These are phyloP conservation scores for Cavia aperea DNA, from an alignment of 2,113 vertebrate genomes.

Conservation along the genomic window DNA sequence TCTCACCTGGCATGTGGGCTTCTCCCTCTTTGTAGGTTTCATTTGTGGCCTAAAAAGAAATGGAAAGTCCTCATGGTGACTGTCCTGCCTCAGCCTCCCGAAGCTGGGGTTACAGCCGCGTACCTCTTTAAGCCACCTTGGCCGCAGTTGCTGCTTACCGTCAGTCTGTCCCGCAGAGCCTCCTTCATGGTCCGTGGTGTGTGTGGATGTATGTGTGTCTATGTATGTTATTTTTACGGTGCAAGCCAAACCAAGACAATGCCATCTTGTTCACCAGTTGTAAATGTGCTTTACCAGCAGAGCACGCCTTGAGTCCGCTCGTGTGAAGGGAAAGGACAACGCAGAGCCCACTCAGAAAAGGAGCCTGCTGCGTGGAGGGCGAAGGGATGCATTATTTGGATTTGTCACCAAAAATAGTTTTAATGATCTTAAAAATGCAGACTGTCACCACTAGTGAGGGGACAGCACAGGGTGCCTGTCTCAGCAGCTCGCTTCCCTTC, in stretches of 20 bases:
- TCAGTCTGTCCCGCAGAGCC: neutral
- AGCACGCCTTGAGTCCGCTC: neutral
- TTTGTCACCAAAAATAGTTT: neutral
- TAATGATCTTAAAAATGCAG: neutral
- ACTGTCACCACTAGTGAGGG: neutral
- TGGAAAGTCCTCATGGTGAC: neutral
- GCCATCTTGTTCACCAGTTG: neutral
- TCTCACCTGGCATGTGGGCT: slow-evolving; percentile 39
- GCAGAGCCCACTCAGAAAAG: neutral
- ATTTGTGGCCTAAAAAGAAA: slow-evolving; percentile 47
- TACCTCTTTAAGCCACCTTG: neutral
- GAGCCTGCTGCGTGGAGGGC: neutral
- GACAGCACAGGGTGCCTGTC: neutral
- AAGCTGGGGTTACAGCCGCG: neutral
- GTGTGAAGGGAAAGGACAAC: neutral
- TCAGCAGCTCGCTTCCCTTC: neutral
- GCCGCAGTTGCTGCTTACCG: slow-evolving; percentile 4
- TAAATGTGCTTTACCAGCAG: neutral
- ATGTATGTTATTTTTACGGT: neutral
- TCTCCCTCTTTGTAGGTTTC: slow-evolving; percentile 25
- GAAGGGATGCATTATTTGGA: neutral
- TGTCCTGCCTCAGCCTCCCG: neutral
- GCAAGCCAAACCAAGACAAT: neutral
- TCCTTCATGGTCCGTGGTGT: neutral
- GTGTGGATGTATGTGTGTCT: neutral